Evolutionary conservation across 2,797 vertebrate species (phyloP).

Genomic region (Sparidentex hasta): DNA sequence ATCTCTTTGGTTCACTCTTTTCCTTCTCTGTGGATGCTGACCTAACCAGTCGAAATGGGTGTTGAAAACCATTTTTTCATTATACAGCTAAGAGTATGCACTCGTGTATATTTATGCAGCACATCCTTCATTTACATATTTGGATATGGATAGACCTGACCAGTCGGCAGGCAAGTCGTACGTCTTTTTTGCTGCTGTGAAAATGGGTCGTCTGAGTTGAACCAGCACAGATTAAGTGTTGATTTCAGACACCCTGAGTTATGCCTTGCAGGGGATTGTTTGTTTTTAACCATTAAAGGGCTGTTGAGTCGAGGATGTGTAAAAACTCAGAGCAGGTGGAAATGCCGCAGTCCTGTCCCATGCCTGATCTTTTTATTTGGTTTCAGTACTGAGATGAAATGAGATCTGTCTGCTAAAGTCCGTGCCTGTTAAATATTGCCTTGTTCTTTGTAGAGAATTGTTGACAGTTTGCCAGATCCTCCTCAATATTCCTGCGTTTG

Average conservation of each 20-base stretch:
- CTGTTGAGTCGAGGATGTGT: not conserved
- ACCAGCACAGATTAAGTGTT: constrained; percentile 48
- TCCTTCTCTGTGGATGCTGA: constrained; percentile 65
- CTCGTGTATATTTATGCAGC: constrained; percentile 56
- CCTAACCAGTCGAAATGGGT: constrained; percentile 57
- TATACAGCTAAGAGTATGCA: constrained; percentile 52
- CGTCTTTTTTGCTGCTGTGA: constrained; percentile 41
- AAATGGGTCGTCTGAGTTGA: constrained; percentile 60
- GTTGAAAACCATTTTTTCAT: constrained; percentile 56
- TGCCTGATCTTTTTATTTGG: constrained; percentile 39
- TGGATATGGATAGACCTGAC: constrained; percentile 51
- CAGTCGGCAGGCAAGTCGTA: constrained; percentile 36
- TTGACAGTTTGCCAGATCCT: constrained; percentile 23
- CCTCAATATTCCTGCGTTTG: not conserved
- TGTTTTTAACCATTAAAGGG: not conserved
- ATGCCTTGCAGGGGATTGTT: constrained; percentile 1
- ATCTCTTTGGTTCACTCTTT: constrained; percentile 68
- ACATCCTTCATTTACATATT: constrained; percentile 58
- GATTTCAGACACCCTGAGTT: constrained; percentile 22
- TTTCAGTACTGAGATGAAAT: constrained; percentile 7
- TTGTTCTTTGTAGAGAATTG: constrained; percentile 19
- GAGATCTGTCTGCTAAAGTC: not conserved
- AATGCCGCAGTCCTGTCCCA: not conserved
- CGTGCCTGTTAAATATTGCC: constrained; percentile 28
- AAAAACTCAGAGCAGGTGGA: constrained; percentile 3